phyloP scores from a whole-genome alignment of 2,888 invertebrate genomes.

The Chalcosyrphus nemorum region DNA sequence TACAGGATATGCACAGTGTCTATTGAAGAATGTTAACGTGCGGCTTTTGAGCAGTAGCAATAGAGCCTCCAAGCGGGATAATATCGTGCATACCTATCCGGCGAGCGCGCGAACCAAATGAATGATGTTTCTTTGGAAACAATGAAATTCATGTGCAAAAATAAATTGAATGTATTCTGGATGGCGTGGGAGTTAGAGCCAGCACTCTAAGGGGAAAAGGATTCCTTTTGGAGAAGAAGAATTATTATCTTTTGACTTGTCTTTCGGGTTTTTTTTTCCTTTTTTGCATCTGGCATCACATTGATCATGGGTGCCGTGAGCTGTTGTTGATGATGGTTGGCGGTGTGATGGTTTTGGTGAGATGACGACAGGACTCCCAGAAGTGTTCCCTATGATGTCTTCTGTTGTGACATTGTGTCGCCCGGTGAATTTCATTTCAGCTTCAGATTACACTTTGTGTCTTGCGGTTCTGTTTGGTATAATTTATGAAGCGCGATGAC shows the following conservation, averaged over 20 bases:
- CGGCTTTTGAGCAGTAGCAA: not conserved
- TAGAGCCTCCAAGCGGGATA: conserved; percentile 9
- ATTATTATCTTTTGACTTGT: conserved; percentile 34
- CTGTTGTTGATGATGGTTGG: conserved; percentile 8
- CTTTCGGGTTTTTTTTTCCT: not conserved
- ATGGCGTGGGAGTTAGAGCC: not conserved
- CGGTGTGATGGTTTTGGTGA: not conserved
- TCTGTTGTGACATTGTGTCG: conserved; percentile 24
- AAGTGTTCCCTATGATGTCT: conserved; percentile 16
- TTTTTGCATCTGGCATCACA: conserved; percentile 49
- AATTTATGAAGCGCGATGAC: conserved; percentile 51
- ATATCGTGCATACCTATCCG: not conserved
- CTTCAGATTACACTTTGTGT: conserved; percentile 15
- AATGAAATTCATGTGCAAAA: conserved; percentile 48
- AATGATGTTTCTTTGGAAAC: conserved; percentile 40
- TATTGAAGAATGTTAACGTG: conserved; percentile 17
- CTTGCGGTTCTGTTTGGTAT: conserved; percentile 31
- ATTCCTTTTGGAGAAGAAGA: conserved; percentile 17
- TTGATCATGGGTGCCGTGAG: conserved; percentile 12
- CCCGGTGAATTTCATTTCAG: conserved; percentile 56
- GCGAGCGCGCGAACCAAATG: conserved; percentile 14
- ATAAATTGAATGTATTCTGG: conserved; percentile 45
- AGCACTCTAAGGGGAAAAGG: not conserved
- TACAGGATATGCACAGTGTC: conserved; percentile 49
- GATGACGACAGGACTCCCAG: not conserved